Conservation (phyloP, 2,888 invertebrate genomes). For the Diarsia brunnea region DNA sequence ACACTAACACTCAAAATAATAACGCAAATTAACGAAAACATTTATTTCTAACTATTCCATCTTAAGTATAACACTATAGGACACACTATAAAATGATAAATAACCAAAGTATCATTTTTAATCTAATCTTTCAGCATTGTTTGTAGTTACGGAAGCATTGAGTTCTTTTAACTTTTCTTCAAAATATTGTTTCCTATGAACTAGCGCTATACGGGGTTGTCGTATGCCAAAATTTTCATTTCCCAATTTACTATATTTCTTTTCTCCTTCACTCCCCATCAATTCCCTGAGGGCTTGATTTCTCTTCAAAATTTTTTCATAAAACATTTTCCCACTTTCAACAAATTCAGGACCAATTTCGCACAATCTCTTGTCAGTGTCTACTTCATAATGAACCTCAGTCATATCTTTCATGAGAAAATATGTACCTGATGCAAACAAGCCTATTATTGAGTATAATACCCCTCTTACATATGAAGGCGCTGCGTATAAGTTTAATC, state of each 20-base stretch:
- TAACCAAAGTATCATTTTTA: slow-evolving; percentile 9
- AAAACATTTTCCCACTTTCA: slow-evolving; percentile 94
- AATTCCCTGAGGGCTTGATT: slow-evolving; percentile 93
- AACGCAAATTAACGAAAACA: slow-evolving; percentile 9
- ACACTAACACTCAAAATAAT: background rate
- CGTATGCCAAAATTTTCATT: slow-evolving; percentile 93
- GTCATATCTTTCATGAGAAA: slow-evolving; percentile 92
- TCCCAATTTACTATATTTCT: slow-evolving; percentile 92
- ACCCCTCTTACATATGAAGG: slow-evolving; percentile 85
- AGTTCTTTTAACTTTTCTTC: slow-evolving; percentile 87
- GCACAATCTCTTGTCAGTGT: slow-evolving; percentile 92
- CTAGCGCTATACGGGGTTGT: slow-evolving; percentile 92
- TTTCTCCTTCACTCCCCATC: slow-evolving; percentile 92
- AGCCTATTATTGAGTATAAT: slow-evolving; percentile 90
- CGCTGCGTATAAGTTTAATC: slow-evolving; percentile 89
- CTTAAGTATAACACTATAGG: background rate
- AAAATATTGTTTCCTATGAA: slow-evolving; percentile 92
- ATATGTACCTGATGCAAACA: slow-evolving; percentile 91
- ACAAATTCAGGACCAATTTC: slow-evolving; percentile 91
- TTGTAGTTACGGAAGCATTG: slow-evolving; percentile 39
- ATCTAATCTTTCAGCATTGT: slow-evolving; percentile 32
- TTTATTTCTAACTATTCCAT: slow-evolving; percentile 34
- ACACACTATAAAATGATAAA: slow-evolving; percentile 1
- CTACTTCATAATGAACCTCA: slow-evolving; percentile 91
- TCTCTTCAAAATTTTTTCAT: slow-evolving; percentile 93